A percentile compares a stretch with the other conserved stretches of the same genome.
These are phyloP conservation scores for Entomyzon cyanotis DNA, from an alignment of 2,113 vertebrate genomes.

Conservation along the genomic window DNA sequence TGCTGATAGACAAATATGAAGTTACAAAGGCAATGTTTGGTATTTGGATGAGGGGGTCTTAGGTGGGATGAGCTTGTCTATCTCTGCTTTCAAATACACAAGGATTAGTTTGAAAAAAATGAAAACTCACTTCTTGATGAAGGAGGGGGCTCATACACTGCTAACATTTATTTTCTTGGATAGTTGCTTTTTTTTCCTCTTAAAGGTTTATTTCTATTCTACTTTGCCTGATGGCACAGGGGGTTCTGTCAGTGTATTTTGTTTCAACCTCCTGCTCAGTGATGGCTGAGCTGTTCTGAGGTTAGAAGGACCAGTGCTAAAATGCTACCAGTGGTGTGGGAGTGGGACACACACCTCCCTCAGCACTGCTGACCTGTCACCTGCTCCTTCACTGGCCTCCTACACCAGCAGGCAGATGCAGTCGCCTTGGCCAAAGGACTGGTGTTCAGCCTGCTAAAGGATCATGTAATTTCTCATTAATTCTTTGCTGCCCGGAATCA, in stretches of 20 bases:
- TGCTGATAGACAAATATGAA: neutral
- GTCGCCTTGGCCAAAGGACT: neutral
- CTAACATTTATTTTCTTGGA: neutral
- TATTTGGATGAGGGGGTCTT: neutral
- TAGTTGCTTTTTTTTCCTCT: neutral
- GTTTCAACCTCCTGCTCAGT: neutral
- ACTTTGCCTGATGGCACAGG: neutral
- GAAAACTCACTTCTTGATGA: neutral
- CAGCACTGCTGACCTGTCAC: accelerated
- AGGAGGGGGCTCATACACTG: neutral
- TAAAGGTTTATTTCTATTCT: neutral
- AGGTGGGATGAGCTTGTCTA: neutral
- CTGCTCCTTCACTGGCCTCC: neutral
- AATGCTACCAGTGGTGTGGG: accelerated
- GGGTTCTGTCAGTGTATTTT: neutral
- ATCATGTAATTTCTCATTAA: neutral
- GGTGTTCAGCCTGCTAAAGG: neutral
- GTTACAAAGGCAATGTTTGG: neutral
- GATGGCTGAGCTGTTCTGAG: neutral
- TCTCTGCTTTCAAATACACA: neutral
- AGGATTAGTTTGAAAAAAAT: neutral
- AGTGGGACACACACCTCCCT: neutral
- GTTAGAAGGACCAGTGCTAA: neutral
- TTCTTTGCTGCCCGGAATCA: neutral
- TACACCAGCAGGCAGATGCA: accelerated